Evolutionary conservation across 2,113 vertebrate species (phyloP).

Genomic region (Hylia prasina): DNA sequence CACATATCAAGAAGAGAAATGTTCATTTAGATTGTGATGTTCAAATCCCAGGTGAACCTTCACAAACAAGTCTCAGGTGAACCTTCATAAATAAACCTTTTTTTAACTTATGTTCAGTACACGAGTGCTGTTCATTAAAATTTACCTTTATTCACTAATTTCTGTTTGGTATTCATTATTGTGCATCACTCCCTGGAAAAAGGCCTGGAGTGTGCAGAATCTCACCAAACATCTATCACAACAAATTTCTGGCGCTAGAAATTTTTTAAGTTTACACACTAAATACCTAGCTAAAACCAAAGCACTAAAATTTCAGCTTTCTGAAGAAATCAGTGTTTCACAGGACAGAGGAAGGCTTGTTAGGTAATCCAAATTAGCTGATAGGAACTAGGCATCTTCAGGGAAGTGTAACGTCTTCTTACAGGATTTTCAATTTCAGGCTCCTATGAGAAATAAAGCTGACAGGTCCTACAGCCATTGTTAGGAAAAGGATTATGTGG

Average conservation of each 20-base stretch:
- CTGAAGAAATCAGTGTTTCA: not conserved
- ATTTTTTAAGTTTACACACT: not conserved
- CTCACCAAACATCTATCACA: not conserved
- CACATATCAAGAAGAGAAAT: not conserved
- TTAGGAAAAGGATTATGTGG: not conserved
- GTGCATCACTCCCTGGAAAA: not conserved
- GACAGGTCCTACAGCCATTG: not conserved
- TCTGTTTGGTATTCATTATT: conserved; percentile 45
- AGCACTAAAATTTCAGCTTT: not conserved
- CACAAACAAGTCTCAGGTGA: conserved; percentile 48
- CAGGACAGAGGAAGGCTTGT: not conserved
- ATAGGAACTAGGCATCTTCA: not conserved
- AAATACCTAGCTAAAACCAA: not conserved
- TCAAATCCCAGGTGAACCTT: conserved; percentile 46
- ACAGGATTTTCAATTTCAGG: not conserved
- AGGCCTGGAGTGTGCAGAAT: not conserved
- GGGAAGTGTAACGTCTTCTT: not conserved
- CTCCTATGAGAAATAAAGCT: not conserved
- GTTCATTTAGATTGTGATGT: not conserved
- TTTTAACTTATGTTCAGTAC: conserved; percentile 26
- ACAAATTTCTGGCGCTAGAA: not conserved
- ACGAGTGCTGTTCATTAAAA: conserved; percentile 52
- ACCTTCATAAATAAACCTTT: conserved; percentile 20
- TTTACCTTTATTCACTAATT: conserved; percentile 26
- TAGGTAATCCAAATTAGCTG: not conserved